A percentile compares a stretch with the other conserved stretches of the same genome.
Conservation (phyloP, 2,113 vertebrate species). For the Lates calcarifer region DNA sequence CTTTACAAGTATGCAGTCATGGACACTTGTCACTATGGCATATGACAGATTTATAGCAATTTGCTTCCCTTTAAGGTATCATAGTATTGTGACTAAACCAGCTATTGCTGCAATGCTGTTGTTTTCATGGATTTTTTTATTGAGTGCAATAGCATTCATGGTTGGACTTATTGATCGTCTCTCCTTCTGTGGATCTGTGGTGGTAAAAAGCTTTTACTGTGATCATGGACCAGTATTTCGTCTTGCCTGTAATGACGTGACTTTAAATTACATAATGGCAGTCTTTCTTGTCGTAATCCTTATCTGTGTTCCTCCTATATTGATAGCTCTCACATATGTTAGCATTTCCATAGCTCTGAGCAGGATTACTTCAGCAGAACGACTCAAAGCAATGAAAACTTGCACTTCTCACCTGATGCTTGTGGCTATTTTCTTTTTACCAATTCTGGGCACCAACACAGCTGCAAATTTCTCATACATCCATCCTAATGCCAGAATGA, state of each 20-base stretch:
- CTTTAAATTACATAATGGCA: conserved; percentile 8
- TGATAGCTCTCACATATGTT: conserved; percentile 49
- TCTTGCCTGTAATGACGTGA: conserved; percentile 67
- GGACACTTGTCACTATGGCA: conserved; percentile 69
- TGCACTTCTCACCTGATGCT: conserved; percentile 77
- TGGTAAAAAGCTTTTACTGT: conserved; percentile 74
- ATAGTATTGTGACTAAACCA: conserved; percentile 59
- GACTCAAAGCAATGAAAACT: conserved; percentile 73
- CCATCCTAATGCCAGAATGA: conserved; percentile 67
- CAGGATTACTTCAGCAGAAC: conserved; percentile 56
- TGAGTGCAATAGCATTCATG: accelerated
- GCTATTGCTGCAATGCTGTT: conserved; percentile 43
- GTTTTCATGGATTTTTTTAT: conserved; percentile 28
- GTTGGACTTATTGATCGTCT: conserved; percentile 62
- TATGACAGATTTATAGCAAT: conserved; percentile 80
- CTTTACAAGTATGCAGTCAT: conserved; percentile 69
- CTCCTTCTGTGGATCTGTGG: conserved; percentile 76
- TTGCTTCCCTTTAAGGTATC: conserved; percentile 73
- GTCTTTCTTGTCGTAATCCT: neutral
- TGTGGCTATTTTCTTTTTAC: conserved; percentile 70
- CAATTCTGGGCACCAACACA: conserved; percentile 17
- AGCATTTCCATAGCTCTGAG: conserved; percentile 52
- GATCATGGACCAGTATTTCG: conserved; percentile 68
- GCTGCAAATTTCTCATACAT: neutral
- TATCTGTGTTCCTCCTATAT: conserved; percentile 32